phyloP scores from a whole-genome alignment of 2,888 invertebrate genomes.

The Malthinus seriepunctatus region DNA sequence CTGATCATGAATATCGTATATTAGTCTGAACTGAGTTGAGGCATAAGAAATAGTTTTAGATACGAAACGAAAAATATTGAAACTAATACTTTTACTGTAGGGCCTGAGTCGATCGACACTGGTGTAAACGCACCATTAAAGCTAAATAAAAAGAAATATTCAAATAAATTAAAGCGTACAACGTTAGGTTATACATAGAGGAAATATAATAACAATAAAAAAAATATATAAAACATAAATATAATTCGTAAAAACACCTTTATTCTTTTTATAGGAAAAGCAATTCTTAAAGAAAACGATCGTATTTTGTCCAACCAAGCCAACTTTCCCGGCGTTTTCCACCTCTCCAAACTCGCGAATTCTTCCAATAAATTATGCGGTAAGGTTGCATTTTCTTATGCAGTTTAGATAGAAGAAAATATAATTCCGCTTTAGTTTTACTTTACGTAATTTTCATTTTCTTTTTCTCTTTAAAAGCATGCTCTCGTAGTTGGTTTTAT shows the following conservation, averaged over 20 bases:
- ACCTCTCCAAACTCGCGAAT: slow-evolving; percentile 44
- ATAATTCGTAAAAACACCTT: slow-evolving; percentile 34
- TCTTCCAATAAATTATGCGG: slow-evolving; percentile 46
- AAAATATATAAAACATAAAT: slow-evolving; percentile 40
- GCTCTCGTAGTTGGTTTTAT: background rate
- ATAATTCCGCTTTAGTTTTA: slow-evolving; percentile 13
- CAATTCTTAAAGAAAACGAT: slow-evolving; percentile 46
- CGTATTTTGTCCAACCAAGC: slow-evolving; percentile 43
- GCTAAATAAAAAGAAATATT: no score
- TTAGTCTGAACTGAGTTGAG: no score
- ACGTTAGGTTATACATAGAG: slow-evolving; percentile 8
- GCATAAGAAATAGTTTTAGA: no score
- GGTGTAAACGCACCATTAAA: no score
- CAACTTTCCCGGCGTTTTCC: slow-evolving; percentile 41
- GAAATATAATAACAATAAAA: slow-evolving; percentile 21
- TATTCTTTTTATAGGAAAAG: slow-evolving; percentile 39
- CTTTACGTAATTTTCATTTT: slow-evolving; percentile 17
- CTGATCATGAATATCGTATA: no score
- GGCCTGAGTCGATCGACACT: no score
- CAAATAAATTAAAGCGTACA: no score
- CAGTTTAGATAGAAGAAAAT: slow-evolving; percentile 31
- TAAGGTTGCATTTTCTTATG: slow-evolving; percentile 48
- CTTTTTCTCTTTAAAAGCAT: slow-evolving; percentile 16
- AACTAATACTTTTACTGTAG: no score
- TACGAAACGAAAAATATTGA: no score